Evolutionary conservation across 2,888 invertebrate genomes (phyloP).

Genomic region (Cataglyphis albicans): DNA sequence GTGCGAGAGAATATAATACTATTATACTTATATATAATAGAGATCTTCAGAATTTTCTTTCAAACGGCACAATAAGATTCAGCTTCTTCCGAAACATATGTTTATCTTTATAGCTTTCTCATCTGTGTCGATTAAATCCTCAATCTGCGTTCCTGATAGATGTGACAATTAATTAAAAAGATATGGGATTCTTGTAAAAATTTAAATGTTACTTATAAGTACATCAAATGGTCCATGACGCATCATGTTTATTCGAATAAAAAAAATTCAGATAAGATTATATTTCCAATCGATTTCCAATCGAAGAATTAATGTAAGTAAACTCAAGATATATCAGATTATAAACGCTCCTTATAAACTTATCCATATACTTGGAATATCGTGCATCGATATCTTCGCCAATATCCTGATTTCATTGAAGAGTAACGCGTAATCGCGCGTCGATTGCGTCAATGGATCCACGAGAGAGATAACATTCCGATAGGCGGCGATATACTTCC

Average conservation of each 20-base stretch:
- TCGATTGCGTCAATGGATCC: slow-evolving; percentile 40
- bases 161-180: not conserved
- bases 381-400: not conserved
- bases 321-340: not conserved
- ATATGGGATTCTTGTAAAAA: not conserved
- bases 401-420: slow-evolving; percentile 27
- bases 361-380: no score
- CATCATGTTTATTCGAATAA: not conserved
- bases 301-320: not conserved
- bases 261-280: slow-evolving; percentile 4
- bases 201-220: not conserved
- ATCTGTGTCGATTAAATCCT: not conserved
- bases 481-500: slow-evolving; percentile 34
- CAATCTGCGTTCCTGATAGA: not conserved
- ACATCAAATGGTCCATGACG: not conserved
- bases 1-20: not conserved
- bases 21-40: not conserved
- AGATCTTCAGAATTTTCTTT: slow-evolving; percentile 9
- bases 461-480: slow-evolving; percentile 31
- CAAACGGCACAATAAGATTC: not conserved
- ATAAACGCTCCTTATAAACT: not conserved
- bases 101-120: not conserved
- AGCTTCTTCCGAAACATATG: not conserved
- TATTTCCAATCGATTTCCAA: not conserved
- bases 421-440: slow-evolving; percentile 13